Base-by-base conservation (phyloP, 2,113 vertebrate genomes). In the Setophaga kirtlandii region DNA sequence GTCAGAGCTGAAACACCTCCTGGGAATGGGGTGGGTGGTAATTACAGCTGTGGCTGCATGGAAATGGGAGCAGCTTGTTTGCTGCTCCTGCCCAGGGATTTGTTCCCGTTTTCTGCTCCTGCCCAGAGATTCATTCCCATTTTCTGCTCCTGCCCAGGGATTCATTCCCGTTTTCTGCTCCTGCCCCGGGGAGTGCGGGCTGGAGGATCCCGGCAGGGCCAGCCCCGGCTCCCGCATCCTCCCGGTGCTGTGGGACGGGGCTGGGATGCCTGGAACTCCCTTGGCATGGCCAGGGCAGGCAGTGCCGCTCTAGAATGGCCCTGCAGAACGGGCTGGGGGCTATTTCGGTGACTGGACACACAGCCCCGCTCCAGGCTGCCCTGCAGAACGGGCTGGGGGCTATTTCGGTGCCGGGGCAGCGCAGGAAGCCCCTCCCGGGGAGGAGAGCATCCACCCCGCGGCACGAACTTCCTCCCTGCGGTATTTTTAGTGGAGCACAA, bases 401-500 rank as follows among this genome's bases (percentile, higher is more conserved):
- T 95, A 76, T 96, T 96, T 94, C 71, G 7, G 87, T 49, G 35
- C 68, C 2, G 33, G 92, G 81, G 96, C 82, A 87, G 94, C 8
- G 11, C 96, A 95, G 97, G 97, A 97, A 97, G 88, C 96, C 83
- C 94, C 94, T 97, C 97, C 97, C 87, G 64, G 79, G 90, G 93
- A 95, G 95, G 93, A 85, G 94, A 94, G 96, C 90, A 89, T 94
- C 97, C 97, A 96, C 95, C 97, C 96, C 80, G 2, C 12, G 0
- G 94, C 95, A 90, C 70, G 27, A 62, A 97, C 91, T 96, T 96
- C 95, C 93, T 96, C 86, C 62, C 75, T 1, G 50, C 0, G 85
- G 77, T 97, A 97, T 97, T 97, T 97, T 97, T 96, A 96, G 91
- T 87, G 92, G 30, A 97, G 94, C 82, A 97, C 96, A 97, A 96